Base-by-base conservation (phyloP, 2,797 vertebrate species). In the Prionace glauca region DNA sequence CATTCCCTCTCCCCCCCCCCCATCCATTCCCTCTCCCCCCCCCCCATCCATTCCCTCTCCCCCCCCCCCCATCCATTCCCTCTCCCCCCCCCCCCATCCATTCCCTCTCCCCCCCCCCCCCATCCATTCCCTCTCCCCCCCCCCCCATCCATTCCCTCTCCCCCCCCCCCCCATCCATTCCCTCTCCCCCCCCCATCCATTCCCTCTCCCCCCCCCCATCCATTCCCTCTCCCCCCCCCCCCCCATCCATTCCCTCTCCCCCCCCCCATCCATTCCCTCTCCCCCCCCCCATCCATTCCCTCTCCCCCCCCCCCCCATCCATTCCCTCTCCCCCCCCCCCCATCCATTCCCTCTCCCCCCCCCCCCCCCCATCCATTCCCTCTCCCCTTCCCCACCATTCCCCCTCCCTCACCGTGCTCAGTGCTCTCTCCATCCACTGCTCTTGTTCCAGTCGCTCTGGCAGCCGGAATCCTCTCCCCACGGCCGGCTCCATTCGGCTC, bases 121-220 rank as follows among this genome's bases (percentile, higher is more conserved):
- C 71, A 24, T 5, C 0, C 0, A 5, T 14, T 16, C 18, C 41
- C 79, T 0, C 79, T 7, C 0, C n/a, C 5, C 16, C 3, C 0
- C n/a, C 5, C 16, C 3, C 79, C 79, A 4, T 0, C n/a, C 20
- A 36, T 1, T 0, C 3, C 36, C 5, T 1, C 20, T 3, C 79
- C 79, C 16, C 79, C 18, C 5, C 29, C 26, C 7, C 26, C 3
- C 26, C 20, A 5, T 24, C 4, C 22, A 8, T 1, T 26, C 71
- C 74, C 74, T 9, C 72, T 29, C 72, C 72, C 18, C 16, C n/a
- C n/a, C n/a, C n/a, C n/a, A n/a, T n/a, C n/a, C 45, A 50, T 50
- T 1, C 24, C 10, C 32, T 10, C 29, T 16, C 29, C 9, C 2
- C 77, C 12, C 0, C 32, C 32, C 0, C 77, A 0, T 5, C 77